phyloP scores from a whole-genome alignment of 2,113 vertebrate species.

The Agelaius tricolor region DNA sequence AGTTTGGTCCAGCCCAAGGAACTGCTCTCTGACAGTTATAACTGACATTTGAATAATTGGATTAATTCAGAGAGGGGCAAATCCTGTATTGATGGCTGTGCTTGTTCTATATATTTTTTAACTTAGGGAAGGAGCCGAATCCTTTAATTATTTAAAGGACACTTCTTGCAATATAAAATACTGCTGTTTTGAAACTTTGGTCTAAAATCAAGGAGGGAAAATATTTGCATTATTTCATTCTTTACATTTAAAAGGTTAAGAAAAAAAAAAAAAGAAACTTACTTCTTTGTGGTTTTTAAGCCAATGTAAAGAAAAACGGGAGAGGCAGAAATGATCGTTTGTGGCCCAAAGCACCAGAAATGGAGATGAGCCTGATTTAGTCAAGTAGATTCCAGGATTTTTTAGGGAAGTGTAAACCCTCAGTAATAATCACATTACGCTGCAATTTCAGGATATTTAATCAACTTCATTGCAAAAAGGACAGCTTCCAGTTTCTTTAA shows the following conservation, averaged over 20 bases:
- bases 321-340: not conserved
- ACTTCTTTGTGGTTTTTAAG: not conserved
- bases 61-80: slow-evolving; percentile 88
- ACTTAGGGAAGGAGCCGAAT: slow-evolving; percentile 68
- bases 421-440: not conserved
- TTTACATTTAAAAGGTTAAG: not conserved
- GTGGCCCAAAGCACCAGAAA: not conserved
- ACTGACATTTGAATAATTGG: slow-evolving; percentile 94
- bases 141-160: slow-evolving; percentile 84
- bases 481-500: not conserved
- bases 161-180: slow-evolving; percentile 74
- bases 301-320: not conserved
- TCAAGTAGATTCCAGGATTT: not conserved
- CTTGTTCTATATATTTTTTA: slow-evolving; percentile 70
- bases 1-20: slow-evolving; percentile 81
- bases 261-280: not conserved
- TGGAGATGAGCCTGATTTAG: not conserved
- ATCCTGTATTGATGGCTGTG: slow-evolving; percentile 75
- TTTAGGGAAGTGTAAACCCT: not conserved
- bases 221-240: slow-evolving; percentile 38
- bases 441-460: not conserved
- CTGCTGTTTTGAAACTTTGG: slow-evolving; percentile 6
- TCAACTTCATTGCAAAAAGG: not conserved
- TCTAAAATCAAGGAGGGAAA: slow-evolving; percentile 16
- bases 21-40: slow-evolving; percentile 84